A percentile compares a stretch with the other conserved stretches of the same genome.
Evolutionary conservation across 1,140 invertebrate genomes (phyloP).

Genomic region (Trichogramma pretiosum): DNA sequence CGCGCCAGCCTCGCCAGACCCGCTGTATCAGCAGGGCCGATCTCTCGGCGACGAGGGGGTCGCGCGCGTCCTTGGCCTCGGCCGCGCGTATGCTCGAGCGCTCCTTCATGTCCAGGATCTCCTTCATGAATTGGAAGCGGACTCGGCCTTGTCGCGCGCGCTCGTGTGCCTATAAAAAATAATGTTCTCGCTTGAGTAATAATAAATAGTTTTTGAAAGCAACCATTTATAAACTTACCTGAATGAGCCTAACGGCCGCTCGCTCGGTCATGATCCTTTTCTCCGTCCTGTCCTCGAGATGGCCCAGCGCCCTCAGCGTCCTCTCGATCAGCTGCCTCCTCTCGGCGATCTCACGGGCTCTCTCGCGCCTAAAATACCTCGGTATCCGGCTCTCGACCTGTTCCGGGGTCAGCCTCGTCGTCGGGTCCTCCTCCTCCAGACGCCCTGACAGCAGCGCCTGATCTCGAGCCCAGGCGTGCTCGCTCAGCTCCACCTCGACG

Average conservation of each 20-base stretch:
- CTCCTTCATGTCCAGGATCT: slow-evolving; percentile 70
- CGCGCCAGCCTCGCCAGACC: slow-evolving; percentile 72
- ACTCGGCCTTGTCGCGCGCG: slow-evolving; percentile 78
- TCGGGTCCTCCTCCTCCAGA: too few species aligned
- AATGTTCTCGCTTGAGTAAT: neutral
- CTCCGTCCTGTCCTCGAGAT: slow-evolving; percentile 51
- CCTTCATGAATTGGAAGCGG: slow-evolving; percentile 82
- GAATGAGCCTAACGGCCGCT: slow-evolving; percentile 77
- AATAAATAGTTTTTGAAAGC: neutral
- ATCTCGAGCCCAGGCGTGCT: slow-evolving; percentile 81
- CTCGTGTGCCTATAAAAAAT: slow-evolving; percentile 67
- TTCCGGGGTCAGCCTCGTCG: slow-evolving; percentile 56
- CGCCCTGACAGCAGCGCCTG: slow-evolving; percentile 48
- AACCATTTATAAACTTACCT: slow-evolving; percentile 38
- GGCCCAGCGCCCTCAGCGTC: slow-evolving; percentile 58
- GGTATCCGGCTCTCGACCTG: slow-evolving; percentile 60
- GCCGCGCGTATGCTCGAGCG: slow-evolving; percentile 52
- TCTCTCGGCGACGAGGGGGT: slow-evolving; percentile 44
- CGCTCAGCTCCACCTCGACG: slow-evolving; percentile 75
- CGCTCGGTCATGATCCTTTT: slow-evolving; percentile 60
- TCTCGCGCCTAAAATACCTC: slow-evolving; percentile 59
- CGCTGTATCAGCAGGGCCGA: slow-evolving; percentile 74
- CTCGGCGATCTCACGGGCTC: slow-evolving; percentile 51
- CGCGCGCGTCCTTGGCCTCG: slow-evolving; percentile 44
- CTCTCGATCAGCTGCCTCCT: slow-evolving; percentile 56